A percentile compares a stretch with the other conserved stretches of the same genome.
These are phyloP conservation scores for Cephalotes varians DNA, from an alignment of 2,888 invertebrate species.

Conservation along the genomic window DNA sequence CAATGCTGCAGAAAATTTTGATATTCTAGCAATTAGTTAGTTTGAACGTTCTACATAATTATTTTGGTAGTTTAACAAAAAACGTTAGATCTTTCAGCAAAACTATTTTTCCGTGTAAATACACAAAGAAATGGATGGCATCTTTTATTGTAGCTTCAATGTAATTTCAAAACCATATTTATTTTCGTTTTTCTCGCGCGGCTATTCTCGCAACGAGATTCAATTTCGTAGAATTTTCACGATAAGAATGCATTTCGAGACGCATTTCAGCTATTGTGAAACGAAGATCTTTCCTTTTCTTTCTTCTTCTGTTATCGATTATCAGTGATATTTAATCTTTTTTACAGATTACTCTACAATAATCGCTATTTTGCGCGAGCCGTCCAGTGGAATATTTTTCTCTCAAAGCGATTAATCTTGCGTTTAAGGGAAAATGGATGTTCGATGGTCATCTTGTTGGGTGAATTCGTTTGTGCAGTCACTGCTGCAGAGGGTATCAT, in stretches of 20 bases:
- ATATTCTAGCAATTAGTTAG: too few species aligned
- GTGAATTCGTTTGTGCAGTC: too few species aligned
- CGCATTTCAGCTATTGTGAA: background rate
- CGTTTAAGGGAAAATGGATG: background rate
- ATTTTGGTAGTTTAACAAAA: too few species aligned
- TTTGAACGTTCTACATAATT: too few species aligned
- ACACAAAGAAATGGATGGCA: slow-evolving; percentile 12
- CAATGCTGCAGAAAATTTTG: too few species aligned
- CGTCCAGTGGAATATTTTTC: background rate
- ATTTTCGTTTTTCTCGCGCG: slow-evolving; percentile 3
- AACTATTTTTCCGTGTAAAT: too few species aligned
- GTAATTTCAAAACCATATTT: too few species aligned
- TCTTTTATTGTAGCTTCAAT: slow-evolving; percentile 1
- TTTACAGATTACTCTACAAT: too few species aligned
- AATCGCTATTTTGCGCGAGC: background rate
- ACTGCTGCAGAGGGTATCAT: too few species aligned
- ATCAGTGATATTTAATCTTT: background rate
- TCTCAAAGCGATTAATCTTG: background rate
- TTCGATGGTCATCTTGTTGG: background rate
- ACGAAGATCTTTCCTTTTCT: background rate
- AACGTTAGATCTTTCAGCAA: too few species aligned
- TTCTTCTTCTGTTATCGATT: background rate
- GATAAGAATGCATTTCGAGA: background rate
- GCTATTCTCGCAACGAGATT: background rate
- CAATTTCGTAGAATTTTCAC: background rate